Percentiles rank a stretch among this genome's conserved stretches.
Evolutionary conservation across 1,140 invertebrate species (phyloP).

Genomic region (Brachystomella parvula): DNA sequence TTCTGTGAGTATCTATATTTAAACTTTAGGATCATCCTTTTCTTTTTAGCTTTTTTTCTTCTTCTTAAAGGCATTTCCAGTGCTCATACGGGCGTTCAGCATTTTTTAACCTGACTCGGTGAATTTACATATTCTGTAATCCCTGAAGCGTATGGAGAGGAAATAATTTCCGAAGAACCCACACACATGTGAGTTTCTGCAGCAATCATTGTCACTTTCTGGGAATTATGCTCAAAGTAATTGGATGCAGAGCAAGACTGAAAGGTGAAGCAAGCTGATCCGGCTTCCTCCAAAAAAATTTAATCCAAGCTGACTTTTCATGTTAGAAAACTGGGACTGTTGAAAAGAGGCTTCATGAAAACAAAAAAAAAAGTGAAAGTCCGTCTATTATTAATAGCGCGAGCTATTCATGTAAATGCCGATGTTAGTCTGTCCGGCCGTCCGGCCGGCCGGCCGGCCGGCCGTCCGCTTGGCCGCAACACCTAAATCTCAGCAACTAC

Average conservation of each 20-base stretch:
- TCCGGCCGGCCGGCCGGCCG: too few relatives aligned
- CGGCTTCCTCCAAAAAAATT: background rate
- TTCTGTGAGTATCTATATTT: background rate
- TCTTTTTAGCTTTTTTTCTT: background rate
- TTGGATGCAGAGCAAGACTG: background rate
- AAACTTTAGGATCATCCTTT: background rate
- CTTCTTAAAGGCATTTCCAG: background rate
- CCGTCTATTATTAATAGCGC: too few relatives aligned
- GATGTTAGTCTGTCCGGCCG: too few relatives aligned
- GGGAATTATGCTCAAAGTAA: slow-evolving; percentile 1
- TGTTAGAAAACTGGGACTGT: background rate
- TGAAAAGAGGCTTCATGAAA: background rate
- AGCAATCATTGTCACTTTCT: slow-evolving; percentile 6
- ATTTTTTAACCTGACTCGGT: background rate
- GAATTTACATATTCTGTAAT: background rate
- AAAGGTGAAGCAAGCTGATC: background rate
- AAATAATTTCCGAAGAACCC: background rate
- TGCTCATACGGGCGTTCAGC: background rate
- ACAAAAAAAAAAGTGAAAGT: too few relatives aligned
- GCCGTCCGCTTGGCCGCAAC: too few relatives aligned
- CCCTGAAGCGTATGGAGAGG: background rate
- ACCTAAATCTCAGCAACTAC: too few relatives aligned
- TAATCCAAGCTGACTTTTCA: background rate
- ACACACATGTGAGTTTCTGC: background rate
- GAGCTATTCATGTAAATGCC: too few relatives aligned